Evolutionary conservation across 2,113 vertebrate genomes (phyloP).

Genomic region (Anguilla rostrata): DNA sequence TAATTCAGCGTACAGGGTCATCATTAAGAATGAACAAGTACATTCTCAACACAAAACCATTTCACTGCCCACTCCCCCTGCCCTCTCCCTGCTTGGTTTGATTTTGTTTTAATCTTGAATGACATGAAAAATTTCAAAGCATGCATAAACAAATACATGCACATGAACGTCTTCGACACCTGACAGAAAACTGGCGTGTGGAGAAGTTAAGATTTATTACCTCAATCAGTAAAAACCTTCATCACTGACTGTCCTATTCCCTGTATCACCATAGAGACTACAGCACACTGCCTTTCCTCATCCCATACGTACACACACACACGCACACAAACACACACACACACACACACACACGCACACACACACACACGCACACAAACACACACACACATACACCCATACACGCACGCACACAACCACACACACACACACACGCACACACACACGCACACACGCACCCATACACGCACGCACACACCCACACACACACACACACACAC

Average conservation of each 20-base stretch:
- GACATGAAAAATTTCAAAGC: neutral
- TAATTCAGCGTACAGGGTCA: neutral
- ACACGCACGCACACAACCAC: neutral
- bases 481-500: neutral
- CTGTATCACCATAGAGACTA: neutral
- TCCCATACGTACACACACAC: neutral
- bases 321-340: too few species aligned
- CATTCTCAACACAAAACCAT: neutral
- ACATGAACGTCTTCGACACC: neutral
- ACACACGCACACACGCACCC: neutral
- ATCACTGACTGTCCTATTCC: constrained; percentile 3
- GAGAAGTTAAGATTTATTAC: constrained; percentile 23
- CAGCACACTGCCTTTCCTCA: neutral
- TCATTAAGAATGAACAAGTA: neutral
- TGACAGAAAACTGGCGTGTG: neutral
- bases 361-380: neutral
- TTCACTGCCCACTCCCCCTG: neutral
- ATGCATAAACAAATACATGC: neutral
- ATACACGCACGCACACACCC: neutral
- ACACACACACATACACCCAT: neutral
- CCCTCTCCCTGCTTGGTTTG: neutral
- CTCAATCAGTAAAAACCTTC: constrained; percentile 8
- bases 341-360: neutral
- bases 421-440: neutral
- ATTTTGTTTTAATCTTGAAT: neutral